Evolutionary conservation across 2,113 vertebrate species (phyloP).

Genomic region (Rana temporaria): DNA sequence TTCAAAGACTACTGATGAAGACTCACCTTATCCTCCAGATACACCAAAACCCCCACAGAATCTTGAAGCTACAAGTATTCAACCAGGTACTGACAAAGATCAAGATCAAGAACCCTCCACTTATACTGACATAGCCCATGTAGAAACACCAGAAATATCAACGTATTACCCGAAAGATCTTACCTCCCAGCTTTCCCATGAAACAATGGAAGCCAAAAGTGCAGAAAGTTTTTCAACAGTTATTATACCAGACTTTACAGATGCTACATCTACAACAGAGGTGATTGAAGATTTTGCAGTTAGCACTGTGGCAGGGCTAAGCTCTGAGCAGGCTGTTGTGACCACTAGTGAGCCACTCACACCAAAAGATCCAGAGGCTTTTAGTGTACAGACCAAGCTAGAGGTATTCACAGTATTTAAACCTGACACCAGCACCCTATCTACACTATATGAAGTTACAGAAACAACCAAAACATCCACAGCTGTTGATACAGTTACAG

Average conservation of each 20-base stretch:
- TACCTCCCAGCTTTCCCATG: conserved; percentile 59
- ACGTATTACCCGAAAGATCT: conserved; percentile 61
- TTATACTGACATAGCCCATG: conserved; percentile 53
- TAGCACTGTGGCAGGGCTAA: conserved; percentile 63
- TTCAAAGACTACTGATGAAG: conserved; percentile 64
- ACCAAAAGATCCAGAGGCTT: conserved; percentile 14
- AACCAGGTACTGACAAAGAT: conserved; percentile 60
- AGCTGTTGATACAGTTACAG: neutral
- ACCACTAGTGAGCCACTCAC: conserved; percentile 50
- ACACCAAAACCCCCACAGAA: neutral
- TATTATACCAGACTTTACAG: conserved; percentile 62
- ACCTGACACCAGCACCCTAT: conserved; percentile 11
- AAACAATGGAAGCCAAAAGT: conserved; percentile 69
- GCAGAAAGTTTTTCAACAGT: conserved; percentile 65
- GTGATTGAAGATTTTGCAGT: conserved; percentile 59
- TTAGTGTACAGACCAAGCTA: conserved; percentile 18
- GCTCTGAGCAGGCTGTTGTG: conserved; percentile 47
- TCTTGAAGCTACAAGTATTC: conserved; percentile 52
- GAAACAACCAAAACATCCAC: neutral
- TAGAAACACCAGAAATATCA: conserved; percentile 67
- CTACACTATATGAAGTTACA: conserved; percentile 6
- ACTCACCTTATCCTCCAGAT: neutral
- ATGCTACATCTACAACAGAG: conserved; percentile 49
- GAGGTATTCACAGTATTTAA: conserved; percentile 50
- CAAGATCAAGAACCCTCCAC: neutral